phyloP scores from a whole-genome alignment of 2,888 invertebrate species.

The Cremastinae sp. region DNA sequence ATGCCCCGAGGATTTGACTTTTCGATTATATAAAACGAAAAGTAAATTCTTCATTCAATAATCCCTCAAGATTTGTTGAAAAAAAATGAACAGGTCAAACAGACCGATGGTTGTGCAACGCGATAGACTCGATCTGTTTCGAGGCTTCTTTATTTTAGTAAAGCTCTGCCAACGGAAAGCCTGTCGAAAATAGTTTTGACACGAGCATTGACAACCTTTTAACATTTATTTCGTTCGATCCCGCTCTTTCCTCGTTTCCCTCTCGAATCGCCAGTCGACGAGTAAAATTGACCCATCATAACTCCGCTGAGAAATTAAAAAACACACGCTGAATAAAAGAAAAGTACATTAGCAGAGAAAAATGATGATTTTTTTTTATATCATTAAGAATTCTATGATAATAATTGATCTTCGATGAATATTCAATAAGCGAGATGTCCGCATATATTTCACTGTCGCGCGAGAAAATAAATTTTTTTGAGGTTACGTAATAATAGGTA shows the following conservation, averaged over 20 bases:
- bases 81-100: conserved; percentile 2
- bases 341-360: too few species aligned
- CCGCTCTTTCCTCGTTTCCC: conserved; percentile 7
- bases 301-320: too few species aligned
- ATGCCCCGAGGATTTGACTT: too few species aligned
- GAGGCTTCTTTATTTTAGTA: neutral
- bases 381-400: neutral
- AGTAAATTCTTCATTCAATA: conserved; percentile 16
- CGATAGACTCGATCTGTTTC: neutral
- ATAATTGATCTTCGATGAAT: neutral
- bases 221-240: conserved; percentile 43
- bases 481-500: too few species aligned
- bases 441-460: too few species aligned
- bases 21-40: neutral
- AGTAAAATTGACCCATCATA: neutral
- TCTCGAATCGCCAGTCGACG: conserved; percentile 8
- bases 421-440: too few species aligned
- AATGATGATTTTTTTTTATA: too few species aligned
- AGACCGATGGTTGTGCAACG: conserved; percentile 7
- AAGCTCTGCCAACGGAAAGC: conserved; percentile 30
- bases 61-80: neutral
- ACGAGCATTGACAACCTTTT: conserved; percentile 71
- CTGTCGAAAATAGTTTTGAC: conserved; percentile 67
- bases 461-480: too few species aligned
- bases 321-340: too few species aligned